phyloP scores from a whole-genome alignment of 92 coral and sea anemone species.

The Epizoanthus scotinus region DNA sequence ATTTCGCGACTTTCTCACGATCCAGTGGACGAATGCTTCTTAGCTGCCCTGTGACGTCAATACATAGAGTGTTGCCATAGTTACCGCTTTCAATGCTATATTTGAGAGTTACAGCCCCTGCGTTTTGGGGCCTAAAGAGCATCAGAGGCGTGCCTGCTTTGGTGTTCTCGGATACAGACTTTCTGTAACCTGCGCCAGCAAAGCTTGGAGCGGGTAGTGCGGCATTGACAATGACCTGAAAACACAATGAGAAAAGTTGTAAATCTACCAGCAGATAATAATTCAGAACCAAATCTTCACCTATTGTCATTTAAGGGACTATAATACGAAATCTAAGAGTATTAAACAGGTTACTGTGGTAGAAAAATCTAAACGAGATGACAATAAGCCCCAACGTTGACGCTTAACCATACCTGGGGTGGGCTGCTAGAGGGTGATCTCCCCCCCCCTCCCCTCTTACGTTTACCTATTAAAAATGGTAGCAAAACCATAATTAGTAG shows the following conservation, averaged over 20 bases:
- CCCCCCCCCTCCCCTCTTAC: no score
- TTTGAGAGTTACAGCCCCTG: constrained; percentile 55
- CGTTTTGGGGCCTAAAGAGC: constrained; percentile 32
- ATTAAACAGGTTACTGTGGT: no score
- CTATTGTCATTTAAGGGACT: no score
- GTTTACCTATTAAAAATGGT: no score
- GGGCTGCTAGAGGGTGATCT: no score
- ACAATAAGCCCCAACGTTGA: no score
- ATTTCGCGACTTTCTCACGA: constrained; percentile 58
- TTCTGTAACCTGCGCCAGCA: constrained; percentile 11
- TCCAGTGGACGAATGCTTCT: constrained; percentile 66
- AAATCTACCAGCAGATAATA: no score
- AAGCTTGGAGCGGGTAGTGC: constrained; percentile 62
- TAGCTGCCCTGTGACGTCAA: constrained; percentile 78
- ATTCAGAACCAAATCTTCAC: no score
- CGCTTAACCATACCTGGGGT: no score
- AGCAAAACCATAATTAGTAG: no score
- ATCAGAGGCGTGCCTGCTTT: constrained; percentile 52
- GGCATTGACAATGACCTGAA: constrained; percentile 56
- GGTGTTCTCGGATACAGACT: constrained; percentile 52
- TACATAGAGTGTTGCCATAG: constrained; percentile 64
- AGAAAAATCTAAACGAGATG: no score
- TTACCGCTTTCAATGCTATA: constrained; percentile 77
- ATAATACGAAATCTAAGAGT: no score
- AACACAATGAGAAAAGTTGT: background rate